Percentiles rank a stretch among this genome's conserved stretches.
Evolutionary conservation across 2,797 vertebrate genomes (phyloP).

Genomic region (Crenichthys baileyi): DNA sequence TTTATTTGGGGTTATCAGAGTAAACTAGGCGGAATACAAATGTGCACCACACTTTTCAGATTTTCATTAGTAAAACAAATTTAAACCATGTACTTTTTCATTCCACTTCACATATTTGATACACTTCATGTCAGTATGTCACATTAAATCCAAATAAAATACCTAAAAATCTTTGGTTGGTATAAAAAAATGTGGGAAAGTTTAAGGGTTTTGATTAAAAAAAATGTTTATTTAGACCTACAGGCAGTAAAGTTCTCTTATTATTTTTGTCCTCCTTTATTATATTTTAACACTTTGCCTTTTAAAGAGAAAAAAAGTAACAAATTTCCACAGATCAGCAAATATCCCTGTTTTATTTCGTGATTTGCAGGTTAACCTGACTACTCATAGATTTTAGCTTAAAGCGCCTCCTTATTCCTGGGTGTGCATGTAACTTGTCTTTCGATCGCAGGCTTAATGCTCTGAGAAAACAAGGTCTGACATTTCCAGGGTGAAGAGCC

Average conservation of each 20-base stretch:
- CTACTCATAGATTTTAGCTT: background rate
- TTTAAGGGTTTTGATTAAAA: background rate
- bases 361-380: background rate
- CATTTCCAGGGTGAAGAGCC: constrained; percentile 38
- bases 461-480: constrained; percentile 64
- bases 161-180: no score
- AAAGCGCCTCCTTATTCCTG: background rate
- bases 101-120: no score
- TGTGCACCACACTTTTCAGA: no score
- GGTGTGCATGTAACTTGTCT: background rate
- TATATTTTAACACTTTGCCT: background rate
- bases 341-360: background rate
- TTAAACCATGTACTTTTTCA: no score
- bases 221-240: no score
- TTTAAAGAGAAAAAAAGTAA: background rate
- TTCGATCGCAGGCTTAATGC: constrained; percentile 48
- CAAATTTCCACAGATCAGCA: background rate
- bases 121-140: no score
- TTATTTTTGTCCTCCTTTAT: background rate
- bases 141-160: no score
- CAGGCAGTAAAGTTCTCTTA: background rate
- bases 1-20: no score
- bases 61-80: no score
- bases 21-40: no score
- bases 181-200: background rate